Percentiles rank a stretch among this genome's conserved stretches.
Conservation (phyloP, 2,113 vertebrate species). For the Prietella phreatophila region DNA sequence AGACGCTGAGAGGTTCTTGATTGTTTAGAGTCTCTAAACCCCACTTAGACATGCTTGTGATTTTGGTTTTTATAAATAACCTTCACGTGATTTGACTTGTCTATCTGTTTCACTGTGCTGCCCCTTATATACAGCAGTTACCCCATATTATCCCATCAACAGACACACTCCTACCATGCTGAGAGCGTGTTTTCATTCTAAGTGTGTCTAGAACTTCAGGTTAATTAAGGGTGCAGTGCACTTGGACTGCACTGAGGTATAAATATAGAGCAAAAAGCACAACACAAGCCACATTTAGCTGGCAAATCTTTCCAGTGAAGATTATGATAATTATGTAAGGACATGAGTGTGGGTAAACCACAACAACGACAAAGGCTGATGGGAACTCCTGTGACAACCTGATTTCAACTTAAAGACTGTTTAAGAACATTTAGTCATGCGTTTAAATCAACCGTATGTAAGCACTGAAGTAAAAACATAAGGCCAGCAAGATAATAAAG, state of each 20-base stretch:
- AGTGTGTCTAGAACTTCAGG: slow-evolving; percentile 10
- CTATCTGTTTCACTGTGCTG: background rate
- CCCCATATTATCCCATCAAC: slow-evolving; percentile 7
- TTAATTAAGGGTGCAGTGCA: slow-evolving; percentile 3
- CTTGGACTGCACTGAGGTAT: background rate
- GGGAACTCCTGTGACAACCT: background rate
- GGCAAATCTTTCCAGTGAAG: background rate
- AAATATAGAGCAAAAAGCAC: slow-evolving; percentile 6
- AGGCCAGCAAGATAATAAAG: background rate
- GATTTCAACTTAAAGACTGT: background rate
- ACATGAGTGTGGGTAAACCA: background rate
- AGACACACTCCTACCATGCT: background rate
- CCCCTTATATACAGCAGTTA: background rate
- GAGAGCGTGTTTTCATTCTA: background rate
- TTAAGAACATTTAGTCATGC: background rate
- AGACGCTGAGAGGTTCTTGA: background rate
- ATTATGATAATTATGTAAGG: slow-evolving; percentile 1
- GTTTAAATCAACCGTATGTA: background rate
- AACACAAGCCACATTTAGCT: background rate
- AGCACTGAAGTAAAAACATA: background rate
- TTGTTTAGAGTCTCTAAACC: background rate
- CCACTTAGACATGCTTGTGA: background rate
- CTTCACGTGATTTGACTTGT: background rate
- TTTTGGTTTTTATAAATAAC: background rate
- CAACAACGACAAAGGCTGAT: background rate